phyloP scores from a whole-genome alignment of 2,113 vertebrate genomes.

The Himantopus leucocephalus region DNA sequence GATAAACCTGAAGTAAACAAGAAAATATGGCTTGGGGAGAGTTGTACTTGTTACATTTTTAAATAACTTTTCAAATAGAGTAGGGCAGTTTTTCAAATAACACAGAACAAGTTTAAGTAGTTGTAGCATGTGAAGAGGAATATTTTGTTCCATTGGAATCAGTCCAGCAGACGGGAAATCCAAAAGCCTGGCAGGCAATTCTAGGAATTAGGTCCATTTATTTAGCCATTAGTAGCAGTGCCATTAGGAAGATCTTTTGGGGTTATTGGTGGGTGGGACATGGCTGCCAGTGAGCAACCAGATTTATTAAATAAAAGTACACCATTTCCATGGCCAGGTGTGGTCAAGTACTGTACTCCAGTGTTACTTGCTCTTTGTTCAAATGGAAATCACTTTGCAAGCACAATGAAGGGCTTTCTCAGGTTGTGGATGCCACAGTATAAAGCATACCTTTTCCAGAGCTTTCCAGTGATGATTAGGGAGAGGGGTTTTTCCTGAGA shows the following conservation, averaged over 20 bases:
- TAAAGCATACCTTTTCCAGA: neutral
- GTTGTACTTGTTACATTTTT: neutral
- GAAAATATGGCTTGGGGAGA: neutral
- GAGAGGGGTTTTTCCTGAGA: neutral
- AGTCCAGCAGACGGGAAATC: neutral
- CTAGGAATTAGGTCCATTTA: neutral
- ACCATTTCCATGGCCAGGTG: neutral
- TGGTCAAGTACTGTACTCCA: neutral
- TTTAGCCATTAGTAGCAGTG: neutral
- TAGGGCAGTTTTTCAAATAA: neutral
- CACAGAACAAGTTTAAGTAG: neutral
- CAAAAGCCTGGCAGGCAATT: neutral
- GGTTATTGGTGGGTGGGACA: neutral
- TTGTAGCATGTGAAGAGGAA: neutral
- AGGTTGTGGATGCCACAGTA: neutral
- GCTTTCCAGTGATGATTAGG: neutral
- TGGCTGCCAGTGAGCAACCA: neutral
- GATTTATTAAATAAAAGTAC: neutral
- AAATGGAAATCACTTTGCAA: neutral
- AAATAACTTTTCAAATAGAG: neutral
- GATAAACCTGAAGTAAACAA: neutral
- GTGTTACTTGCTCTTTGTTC: neutral
- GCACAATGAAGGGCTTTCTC: neutral
- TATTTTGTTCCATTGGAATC: neutral
- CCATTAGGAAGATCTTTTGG: neutral